Evolutionary conservation across 2,797 vertebrate genomes (phyloP).

Genomic region (Lateolabrax maculatus): DNA sequence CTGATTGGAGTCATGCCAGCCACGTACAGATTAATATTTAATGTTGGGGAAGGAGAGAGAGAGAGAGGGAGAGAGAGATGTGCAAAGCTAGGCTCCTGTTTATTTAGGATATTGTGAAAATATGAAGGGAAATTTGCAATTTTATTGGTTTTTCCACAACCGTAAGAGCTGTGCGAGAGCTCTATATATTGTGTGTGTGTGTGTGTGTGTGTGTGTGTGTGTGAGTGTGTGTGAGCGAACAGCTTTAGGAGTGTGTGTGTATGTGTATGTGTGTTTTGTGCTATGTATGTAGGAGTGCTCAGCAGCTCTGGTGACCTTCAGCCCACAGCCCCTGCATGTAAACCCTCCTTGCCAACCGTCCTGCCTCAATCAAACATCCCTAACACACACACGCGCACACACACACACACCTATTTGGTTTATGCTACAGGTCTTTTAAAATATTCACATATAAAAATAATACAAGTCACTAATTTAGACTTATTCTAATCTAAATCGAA

Average conservation of each 20-base stretch:
- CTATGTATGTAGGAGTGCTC: conserved; percentile 14
- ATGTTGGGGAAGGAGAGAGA: conserved; percentile 83
- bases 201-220: conserved; percentile 17
- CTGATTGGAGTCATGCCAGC: conserved; percentile 84
- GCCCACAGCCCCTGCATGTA: conserved; percentile 35
- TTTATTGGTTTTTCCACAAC: conserved; percentile 93
- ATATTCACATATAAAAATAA: background rate
- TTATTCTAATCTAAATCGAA: background rate
- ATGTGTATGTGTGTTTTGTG: conserved; percentile 21
- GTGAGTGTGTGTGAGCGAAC: conserved; percentile 35
- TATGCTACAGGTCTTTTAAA: background rate
- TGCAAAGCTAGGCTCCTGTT: conserved; percentile 90
- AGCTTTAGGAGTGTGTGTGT: conserved; percentile 33
- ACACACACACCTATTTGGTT: background rate
- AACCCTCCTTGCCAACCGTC: conserved; percentile 20
- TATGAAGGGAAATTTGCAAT: conserved; percentile 97
- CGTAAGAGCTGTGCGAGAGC: conserved; percentile 46
- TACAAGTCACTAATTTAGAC: background rate
- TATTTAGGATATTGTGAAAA: conserved; percentile 99
- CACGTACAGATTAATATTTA: conserved; percentile 97
- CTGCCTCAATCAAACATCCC: background rate
- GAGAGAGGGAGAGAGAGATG: background rate
- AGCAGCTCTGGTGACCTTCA: conserved; percentile 63
- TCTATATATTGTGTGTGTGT: conserved; percentile 11
- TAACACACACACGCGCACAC: background rate